Evolutionary conservation across 2,113 vertebrate genomes (phyloP).

Genomic region (Hemiprocne comata): DNA sequence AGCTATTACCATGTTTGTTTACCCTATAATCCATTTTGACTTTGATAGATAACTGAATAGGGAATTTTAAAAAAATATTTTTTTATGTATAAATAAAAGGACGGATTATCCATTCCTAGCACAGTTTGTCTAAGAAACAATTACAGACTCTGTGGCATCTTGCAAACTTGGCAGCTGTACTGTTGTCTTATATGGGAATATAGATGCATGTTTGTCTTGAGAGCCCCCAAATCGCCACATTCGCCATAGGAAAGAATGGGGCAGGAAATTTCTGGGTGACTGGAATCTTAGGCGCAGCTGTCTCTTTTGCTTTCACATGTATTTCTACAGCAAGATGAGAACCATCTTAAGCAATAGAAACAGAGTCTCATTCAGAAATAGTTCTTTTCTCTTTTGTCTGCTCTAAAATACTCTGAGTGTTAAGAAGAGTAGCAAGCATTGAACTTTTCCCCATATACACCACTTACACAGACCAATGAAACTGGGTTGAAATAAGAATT

Average conservation of each 20-base stretch:
- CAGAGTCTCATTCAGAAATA: constrained; percentile 62
- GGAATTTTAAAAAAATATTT: neutral
- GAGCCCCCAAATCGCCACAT: constrained; percentile 17
- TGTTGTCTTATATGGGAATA: constrained; percentile 36
- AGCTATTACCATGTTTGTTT: neutral
- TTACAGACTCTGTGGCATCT: neutral
- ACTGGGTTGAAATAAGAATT: neutral
- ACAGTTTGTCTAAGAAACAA: constrained; percentile 1
- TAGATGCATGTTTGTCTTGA: constrained; percentile 57
- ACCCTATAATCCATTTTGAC: neutral
- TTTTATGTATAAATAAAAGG: neutral
- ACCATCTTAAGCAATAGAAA: constrained; percentile 53
- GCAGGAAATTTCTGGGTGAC: constrained; percentile 69
- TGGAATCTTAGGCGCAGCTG: constrained; percentile 52
- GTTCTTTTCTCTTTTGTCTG: constrained; percentile 58
- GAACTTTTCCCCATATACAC: constrained; percentile 40
- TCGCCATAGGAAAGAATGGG: constrained; percentile 43
- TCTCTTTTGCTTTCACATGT: constrained; percentile 58
- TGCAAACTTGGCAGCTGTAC: constrained; percentile 47
- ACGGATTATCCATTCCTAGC: constrained; percentile 8
- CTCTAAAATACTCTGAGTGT: constrained; percentile 61
- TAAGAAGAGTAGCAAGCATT: constrained; percentile 32
- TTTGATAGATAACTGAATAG: neutral
- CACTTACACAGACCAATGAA: constrained; percentile 7
- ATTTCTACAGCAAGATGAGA: constrained; percentile 52